phyloP scores from a whole-genome alignment of 2,113 vertebrate genomes.

The Phylloscopus trochilus region DNA sequence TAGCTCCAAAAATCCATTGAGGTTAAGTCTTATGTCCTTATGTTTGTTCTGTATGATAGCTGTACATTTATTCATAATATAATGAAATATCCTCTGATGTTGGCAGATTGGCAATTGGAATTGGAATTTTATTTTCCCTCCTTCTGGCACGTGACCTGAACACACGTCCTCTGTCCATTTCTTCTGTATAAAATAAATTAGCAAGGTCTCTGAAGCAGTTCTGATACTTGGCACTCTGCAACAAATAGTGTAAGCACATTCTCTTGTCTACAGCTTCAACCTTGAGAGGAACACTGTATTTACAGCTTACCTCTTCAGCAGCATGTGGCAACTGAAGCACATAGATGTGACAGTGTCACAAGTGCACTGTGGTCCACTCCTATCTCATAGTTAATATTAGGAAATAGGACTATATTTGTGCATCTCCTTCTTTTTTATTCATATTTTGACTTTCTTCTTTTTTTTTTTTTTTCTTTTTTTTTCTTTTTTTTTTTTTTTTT shows the following conservation, averaged over 20 bases:
- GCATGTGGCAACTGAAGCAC: neutral
- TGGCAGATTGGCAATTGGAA: neutral
- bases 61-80: no score
- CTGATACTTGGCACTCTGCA: neutral
- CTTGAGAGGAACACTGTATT: neutral
- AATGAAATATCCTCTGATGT: neutral
- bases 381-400: neutral
- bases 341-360: neutral
- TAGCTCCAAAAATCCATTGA: neutral
- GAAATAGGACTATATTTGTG: neutral
- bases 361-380: neutral
- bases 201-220: neutral
- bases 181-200: slow-evolving; percentile 1
- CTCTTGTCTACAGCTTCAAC: neutral
- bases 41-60: no score
- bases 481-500: neutral
- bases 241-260: neutral
- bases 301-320: neutral
- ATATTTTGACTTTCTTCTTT: neutral
- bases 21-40: neutral
- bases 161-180: neutral
- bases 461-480: neutral
- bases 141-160: neutral
- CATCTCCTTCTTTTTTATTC: neutral
- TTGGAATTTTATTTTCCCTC: neutral